Evolutionary conservation across 2,113 vertebrate genomes (phyloP).

Genomic region (Antigone vipio): DNA sequence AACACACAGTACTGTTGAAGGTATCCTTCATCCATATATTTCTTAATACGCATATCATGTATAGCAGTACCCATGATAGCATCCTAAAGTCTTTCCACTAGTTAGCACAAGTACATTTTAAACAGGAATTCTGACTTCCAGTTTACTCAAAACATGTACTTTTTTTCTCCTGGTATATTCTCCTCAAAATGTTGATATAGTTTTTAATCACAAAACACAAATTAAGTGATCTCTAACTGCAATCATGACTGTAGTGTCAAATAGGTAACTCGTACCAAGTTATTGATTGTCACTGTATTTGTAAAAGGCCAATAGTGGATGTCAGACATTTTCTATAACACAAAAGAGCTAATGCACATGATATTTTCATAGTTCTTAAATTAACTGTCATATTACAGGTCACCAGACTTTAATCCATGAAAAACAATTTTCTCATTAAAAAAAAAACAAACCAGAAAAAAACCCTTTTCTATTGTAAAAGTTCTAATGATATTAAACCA

Average conservation of each 20-base stretch:
- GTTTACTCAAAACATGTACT: neutral
- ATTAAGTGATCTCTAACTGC: neutral
- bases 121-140: neutral
- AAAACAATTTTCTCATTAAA: neutral
- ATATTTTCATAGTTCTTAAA: neutral
- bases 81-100: neutral
- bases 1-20: constrained; percentile 3
- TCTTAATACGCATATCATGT: neutral
- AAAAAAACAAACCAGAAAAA: neutral
- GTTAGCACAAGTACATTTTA: neutral
- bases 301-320: neutral
- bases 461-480: neutral
- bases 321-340: neutral
- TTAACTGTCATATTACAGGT: neutral
- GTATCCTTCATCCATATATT: neutral
- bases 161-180: constrained; percentile 2
- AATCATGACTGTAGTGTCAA: neutral
- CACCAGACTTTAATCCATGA: neutral
- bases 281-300: neutral
- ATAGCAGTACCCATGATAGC: neutral
- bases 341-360: neutral
- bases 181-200: neutral
- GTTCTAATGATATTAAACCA: neutral
- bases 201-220: neutral
- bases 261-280: neutral